Evolutionary conservation across 1,140 invertebrate species (phyloP).

Genomic region (Cyclina sinensis): DNA sequence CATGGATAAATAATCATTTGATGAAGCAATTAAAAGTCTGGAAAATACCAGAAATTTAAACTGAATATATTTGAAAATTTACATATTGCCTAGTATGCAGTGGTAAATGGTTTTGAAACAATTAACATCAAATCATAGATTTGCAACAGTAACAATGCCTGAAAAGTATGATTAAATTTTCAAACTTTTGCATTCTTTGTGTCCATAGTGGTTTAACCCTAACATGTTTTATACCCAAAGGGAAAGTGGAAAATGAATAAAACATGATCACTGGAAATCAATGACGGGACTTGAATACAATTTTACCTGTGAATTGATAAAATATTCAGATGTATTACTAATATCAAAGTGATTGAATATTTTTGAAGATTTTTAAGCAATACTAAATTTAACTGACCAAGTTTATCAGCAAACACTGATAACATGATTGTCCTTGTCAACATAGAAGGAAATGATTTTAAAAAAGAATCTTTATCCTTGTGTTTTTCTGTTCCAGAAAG

Average conservation of each 20-base stretch:
- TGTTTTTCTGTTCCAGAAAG: too few species aligned
- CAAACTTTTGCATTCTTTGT: not conserved
- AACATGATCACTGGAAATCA: not conserved
- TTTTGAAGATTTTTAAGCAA: slow-evolving; percentile 21
- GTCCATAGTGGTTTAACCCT: not conserved
- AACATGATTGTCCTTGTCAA: too few species aligned
- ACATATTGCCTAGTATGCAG: too few species aligned
- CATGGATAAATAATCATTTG: too few species aligned
- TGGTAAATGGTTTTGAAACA: too few species aligned
- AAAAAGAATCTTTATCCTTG: too few species aligned
- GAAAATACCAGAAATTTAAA: too few species aligned
- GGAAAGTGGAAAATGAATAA: slow-evolving; percentile 5
- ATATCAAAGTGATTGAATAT: slow-evolving; percentile 23
- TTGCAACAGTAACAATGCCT: too few species aligned
- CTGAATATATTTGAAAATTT: too few species aligned
- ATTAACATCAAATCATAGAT: not conserved
- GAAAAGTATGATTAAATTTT: too few species aligned
- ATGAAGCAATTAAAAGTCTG: too few species aligned
- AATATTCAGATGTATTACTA: slow-evolving; percentile 6
- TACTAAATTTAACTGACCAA: not conserved
- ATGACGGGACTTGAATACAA: not conserved
- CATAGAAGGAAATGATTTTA: too few species aligned
- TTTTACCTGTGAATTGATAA: slow-evolving; percentile 34
- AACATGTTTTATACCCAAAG: not conserved
- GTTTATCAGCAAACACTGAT: not conserved